A percentile compares a stretch with the other conserved stretches of the same genome.
phyloP scores from a whole-genome alignment of 2,113 vertebrate species.

The Cynopterus brachyotis region DNA sequence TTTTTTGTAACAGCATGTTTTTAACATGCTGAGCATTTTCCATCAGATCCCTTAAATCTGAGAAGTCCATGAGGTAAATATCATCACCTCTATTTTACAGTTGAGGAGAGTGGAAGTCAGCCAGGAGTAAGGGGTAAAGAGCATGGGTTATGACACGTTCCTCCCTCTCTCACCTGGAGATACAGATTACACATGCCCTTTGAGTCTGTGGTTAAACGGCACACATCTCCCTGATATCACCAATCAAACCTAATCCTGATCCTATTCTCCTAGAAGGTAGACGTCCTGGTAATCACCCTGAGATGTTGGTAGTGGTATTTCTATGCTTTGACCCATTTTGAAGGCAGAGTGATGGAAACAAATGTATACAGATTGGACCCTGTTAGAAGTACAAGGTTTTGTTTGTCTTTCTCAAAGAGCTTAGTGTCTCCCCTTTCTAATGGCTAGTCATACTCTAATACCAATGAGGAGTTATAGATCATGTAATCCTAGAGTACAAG shows the following conservation, averaged over 20 bases:
- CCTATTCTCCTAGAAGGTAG: background rate
- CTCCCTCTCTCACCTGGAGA: background rate
- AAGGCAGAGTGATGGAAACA: background rate
- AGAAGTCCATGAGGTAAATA: background rate
- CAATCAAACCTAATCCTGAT: background rate
- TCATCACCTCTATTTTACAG: background rate
- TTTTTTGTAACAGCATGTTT: background rate
- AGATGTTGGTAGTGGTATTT: background rate
- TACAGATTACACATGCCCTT: background rate
- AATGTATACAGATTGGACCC: background rate
- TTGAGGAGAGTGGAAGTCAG: background rate
- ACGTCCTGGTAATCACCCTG: background rate
- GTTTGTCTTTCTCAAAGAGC: background rate
- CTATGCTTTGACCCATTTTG: background rate
- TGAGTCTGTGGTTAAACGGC: background rate
- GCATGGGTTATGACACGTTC: background rate
- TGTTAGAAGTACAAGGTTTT: background rate
- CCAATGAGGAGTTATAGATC: background rate
- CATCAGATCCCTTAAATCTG: background rate
- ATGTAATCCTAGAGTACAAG: background rate
- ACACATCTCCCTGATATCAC: background rate
- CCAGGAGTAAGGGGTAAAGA: background rate
- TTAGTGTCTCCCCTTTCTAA: background rate
- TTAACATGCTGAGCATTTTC: background rate
- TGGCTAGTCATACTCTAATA: background rate